Conservation (phyloP, 2,797 vertebrate species). For the Chloroceryle inda region DNA sequence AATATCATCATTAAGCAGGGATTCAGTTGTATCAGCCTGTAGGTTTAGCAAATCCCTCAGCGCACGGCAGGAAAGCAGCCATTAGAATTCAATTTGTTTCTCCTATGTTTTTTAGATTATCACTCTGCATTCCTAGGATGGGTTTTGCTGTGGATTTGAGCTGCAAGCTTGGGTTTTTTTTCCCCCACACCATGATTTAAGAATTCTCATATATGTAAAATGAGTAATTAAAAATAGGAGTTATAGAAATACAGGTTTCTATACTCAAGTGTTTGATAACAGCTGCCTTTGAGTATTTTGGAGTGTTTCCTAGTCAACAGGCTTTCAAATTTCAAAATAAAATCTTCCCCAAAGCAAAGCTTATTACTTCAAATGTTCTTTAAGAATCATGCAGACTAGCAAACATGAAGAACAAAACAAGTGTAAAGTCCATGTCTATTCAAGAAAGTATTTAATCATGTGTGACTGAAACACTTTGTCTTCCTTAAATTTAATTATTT, state of each 20-base stretch:
- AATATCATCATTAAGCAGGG: background rate
- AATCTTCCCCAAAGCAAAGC: background rate
- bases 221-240: background rate
- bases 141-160: background rate
- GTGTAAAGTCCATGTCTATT: background rate
- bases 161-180: background rate
- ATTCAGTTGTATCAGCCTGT: background rate
- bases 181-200: background rate
- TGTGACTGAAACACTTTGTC: background rate
- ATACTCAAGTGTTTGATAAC: background rate
- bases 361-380: background rate
- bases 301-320: background rate
- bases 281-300: background rate
- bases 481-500: background rate
- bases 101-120: background rate
- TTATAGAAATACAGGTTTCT: background rate
- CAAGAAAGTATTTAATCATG: background rate
- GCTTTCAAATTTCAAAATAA: constrained; percentile 9
- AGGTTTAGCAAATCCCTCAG: constrained; percentile 40
- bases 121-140: background rate
- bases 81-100: constrained; percentile 26
- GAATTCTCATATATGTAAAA: background rate
- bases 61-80: background rate
- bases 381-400: background rate
- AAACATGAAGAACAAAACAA: background rate